A percentile compares a stretch with the other conserved stretches of the same genome.
These are phyloP conservation scores for Metopolophium dirhodum DNA, from an alignment of 1,140 invertebrate genomes.

Conservation along the genomic window DNA sequence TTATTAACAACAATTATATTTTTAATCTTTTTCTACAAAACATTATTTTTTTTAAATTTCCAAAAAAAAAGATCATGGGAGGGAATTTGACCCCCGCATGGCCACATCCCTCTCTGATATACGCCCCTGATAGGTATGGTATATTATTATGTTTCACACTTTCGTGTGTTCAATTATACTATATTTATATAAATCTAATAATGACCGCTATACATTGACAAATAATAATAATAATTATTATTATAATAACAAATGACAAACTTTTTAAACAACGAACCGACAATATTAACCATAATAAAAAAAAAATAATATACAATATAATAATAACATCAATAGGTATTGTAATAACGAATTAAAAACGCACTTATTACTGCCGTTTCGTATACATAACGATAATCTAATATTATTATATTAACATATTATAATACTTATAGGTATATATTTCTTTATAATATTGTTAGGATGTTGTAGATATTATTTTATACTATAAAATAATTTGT, in stretches of 20 bases:
- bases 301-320: background rate
- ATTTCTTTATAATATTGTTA: background rate
- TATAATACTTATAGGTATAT: background rate
- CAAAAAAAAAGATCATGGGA: too few species aligned
- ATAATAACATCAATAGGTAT: background rate
- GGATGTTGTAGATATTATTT: background rate
- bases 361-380: background rate
- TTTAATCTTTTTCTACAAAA: too few species aligned
- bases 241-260: background rate
- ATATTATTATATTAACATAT: constrained; percentile 13
- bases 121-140: too few species aligned
- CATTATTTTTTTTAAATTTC: too few species aligned
- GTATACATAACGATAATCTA: constrained; percentile 10
- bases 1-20: too few species aligned
- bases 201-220: background rate
- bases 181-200: background rate
- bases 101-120: too few species aligned
- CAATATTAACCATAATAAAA: background rate
- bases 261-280: background rate
- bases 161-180: background rate
- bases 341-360: background rate
- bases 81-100: too few species aligned
- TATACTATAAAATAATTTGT: background rate
- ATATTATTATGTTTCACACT: background rate
- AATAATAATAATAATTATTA: background rate